Conservation (phyloP, 2,797 vertebrate genomes). For the Anableps anableps region DNA sequence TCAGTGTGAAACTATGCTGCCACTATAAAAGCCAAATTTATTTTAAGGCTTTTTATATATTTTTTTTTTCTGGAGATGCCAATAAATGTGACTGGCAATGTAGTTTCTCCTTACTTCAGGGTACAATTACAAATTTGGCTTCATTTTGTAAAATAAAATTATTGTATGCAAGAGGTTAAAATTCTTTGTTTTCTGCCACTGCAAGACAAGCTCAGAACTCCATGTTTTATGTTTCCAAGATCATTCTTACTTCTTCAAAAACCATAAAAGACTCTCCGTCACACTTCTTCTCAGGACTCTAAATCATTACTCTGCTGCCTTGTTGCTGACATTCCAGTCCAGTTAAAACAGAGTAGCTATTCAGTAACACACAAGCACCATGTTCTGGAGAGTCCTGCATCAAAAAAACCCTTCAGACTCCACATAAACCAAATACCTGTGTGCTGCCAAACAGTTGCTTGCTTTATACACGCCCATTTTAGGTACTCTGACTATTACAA, state of each 20-base stretch:
- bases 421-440: neutral
- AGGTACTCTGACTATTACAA: neutral
- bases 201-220: neutral
- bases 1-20: neutral
- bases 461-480: neutral
- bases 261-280: slow-evolving; percentile 2
- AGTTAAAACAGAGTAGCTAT: slow-evolving; percentile 6
- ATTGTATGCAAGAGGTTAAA: neutral
- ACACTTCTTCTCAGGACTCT: slow-evolving; percentile 1
- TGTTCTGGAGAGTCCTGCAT: slow-evolving; percentile 1
- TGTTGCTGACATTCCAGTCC: neutral
- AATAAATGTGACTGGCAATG: neutral
- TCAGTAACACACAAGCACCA: neutral
- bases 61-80: neutral
- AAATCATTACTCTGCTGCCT: slow-evolving; percentile 7
- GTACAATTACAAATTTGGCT: neutral
- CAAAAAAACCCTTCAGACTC: neutral
- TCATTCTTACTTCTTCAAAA: neutral
- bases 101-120: neutral
- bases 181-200: neutral
- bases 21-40: neutral
- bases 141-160: neutral
- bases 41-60: neutral
- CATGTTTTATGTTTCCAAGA: neutral
- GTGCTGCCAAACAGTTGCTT: neutral